A percentile compares a stretch with the other conserved stretches of the same genome.
Conservation (phyloP, 1,140 invertebrate genomes). For the Carposina sasakii region DNA sequence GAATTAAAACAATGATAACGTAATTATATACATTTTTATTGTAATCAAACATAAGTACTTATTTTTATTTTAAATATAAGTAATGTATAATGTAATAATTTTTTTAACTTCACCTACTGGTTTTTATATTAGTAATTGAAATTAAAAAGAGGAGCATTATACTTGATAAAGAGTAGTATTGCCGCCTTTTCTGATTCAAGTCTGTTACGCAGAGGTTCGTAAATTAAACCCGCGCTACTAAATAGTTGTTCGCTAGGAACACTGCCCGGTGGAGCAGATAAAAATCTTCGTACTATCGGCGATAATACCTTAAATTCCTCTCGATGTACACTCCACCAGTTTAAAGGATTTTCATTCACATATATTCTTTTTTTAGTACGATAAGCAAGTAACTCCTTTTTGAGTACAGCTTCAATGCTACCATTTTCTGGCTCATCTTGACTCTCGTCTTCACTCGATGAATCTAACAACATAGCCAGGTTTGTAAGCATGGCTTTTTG, state of each 20-base stretch:
- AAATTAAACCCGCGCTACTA: constrained; percentile 31
- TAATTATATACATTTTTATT: too few relatives aligned
- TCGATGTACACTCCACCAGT: constrained; percentile 28
- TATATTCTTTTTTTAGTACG: constrained; percentile 22
- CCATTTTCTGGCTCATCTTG: too few relatives aligned
- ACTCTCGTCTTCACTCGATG: constrained; percentile 24
- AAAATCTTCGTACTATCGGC: constrained; percentile 23
- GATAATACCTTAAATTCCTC: constrained; percentile 19
- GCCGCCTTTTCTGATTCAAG: constrained; percentile 31
- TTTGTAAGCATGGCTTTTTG: constrained; percentile 20
- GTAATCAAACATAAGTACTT: too few relatives aligned
- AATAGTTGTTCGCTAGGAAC: constrained; percentile 36
- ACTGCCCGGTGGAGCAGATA: constrained; percentile 29
- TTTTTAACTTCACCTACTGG: too few relatives aligned
- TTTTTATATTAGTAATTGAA: constrained; percentile 30
- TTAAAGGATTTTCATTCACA: constrained; percentile 30
- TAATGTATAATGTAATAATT: too few relatives aligned
- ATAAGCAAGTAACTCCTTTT: constrained; percentile 15
- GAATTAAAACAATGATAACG: too few relatives aligned
- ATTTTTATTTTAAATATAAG: too few relatives aligned
- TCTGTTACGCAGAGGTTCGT: constrained; percentile 28
- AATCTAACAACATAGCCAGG: constrained; percentile 18
- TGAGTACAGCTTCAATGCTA: too few relatives aligned
- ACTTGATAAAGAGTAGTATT: constrained; percentile 37
- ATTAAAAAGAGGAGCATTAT: constrained; percentile 29